Evolutionary conservation across 2,888 invertebrate genomes (phyloP), one percentile per base, ranked within the genome.

Genomic region (Cataglyphis rosenhaueri): DNA sequence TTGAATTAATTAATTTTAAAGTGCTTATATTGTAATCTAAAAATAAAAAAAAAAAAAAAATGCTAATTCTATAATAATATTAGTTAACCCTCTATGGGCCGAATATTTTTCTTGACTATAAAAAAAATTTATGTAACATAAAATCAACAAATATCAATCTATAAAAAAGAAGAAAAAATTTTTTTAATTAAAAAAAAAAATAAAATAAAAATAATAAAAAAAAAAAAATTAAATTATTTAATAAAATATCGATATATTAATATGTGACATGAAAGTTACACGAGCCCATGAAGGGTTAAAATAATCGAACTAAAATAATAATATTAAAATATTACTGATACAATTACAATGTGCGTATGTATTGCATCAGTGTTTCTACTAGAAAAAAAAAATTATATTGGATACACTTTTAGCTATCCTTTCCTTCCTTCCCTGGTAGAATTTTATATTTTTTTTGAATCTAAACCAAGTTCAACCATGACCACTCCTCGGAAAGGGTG

Each of bases 401-500:
- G 78, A 78, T 59, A 78, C 78, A 59, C 79, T 48, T 78, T 10
- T n/a, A 38, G 41, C 12, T 44, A 38, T 6, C 15, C 41, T 35
- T 59, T 6, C 74, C 38, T 38, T 1, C 38, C 0, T 9, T 9
- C 1, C 1, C 38, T 6, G 44, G 61, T 66, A 32, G 74, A 75
- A 65, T 41, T 38, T 62, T 3, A 52, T 48, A 18, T 59, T 15
- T 44, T 35, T n/a, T 32, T 21, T 21, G 21, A 18, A 52, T 71
- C 35, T 55, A 57, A 81, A 70, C 73, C 70, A 70, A 81, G 85
- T 76, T 84, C 82, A 78, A 89, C 88, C 87, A 89, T 89, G 89
- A 89, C 89, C 89, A 89, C 84, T 88, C 88, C 84, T 87, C 75
- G 64, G 71, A 74, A 85, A 25, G 25, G 75, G 83, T 86, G 86